phyloP scores from a whole-genome alignment of 1,140 invertebrate species.

The Tribolium castaneum region DNA sequence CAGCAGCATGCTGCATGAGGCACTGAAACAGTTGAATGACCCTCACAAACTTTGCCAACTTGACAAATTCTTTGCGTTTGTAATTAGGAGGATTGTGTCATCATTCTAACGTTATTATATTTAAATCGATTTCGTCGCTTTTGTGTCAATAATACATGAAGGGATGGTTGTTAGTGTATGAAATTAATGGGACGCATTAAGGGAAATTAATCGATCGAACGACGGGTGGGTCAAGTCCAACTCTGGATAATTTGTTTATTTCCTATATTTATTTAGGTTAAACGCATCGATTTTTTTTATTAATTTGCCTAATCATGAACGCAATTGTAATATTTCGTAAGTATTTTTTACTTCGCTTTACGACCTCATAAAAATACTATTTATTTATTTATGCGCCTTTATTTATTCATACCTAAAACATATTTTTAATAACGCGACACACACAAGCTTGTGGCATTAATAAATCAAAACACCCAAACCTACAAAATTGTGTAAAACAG shows the following conservation, averaged over 20 bases:
- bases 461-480: no score
- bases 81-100: background rate
- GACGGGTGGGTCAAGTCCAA: background rate
- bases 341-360: no score
- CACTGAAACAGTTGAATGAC: conserved; percentile 48
- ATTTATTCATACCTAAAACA: no score
- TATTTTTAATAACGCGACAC: no score
- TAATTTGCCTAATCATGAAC: no score
- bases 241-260: background rate
- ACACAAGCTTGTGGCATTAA: no score
- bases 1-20: conserved; percentile 61
- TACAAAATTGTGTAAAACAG: no score
- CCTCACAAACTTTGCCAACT: conserved; percentile 17
- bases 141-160: conserved; percentile 4
- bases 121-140: background rate
- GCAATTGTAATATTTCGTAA: no score
- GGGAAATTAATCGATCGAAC: conserved; percentile 10
- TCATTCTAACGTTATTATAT: background rate
- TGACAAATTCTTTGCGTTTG: background rate
- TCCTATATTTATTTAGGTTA: background rate
- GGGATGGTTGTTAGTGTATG: background rate
- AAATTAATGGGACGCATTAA: conserved; percentile 26
- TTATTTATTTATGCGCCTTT: no score
- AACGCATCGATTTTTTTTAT: background rate
- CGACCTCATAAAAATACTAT: no score